Percentiles rank a stretch among this genome's conserved stretches.
Conservation (phyloP, 2,113 vertebrate species). For the Egretta garzetta region DNA sequence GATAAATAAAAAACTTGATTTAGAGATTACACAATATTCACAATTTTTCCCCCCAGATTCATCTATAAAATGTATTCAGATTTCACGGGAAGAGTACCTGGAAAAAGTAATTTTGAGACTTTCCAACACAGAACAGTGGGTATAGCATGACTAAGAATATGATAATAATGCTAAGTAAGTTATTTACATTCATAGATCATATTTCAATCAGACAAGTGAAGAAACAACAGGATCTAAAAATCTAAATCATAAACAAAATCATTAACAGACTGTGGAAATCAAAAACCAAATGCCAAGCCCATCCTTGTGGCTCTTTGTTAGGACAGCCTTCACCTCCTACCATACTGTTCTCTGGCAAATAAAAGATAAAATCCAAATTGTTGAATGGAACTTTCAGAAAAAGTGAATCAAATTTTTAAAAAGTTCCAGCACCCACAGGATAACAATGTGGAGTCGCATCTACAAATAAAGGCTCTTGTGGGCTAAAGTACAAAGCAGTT, state of each 20-base stretch:
- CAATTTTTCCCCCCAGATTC: accelerated
- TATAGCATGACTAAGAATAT: not conserved
- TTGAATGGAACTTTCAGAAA: not conserved
- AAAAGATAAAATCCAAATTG: not conserved
- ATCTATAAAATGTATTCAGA: not conserved
- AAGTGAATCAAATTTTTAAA: accelerated
- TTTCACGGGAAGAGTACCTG: not conserved
- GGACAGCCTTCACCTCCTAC: not conserved
- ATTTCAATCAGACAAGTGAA: not conserved
- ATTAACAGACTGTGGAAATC: not conserved
- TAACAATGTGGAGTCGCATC: accelerated
- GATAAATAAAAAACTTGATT: not conserved
- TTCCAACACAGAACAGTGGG: not conserved
- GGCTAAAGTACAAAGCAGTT: accelerated
- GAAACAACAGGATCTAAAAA: not conserved
- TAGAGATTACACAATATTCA: not conserved
- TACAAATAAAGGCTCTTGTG: accelerated
- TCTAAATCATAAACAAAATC: not conserved
- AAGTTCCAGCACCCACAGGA: not conserved
- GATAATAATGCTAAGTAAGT: not conserved
- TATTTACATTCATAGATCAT: not conserved
- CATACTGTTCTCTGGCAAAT: accelerated
- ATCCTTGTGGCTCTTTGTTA: not conserved
- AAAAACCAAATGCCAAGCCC: not conserved
- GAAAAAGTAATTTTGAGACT: not conserved